phyloP scores from a whole-genome alignment of 2,888 invertebrate species.

The Cylloceria caligata region DNA sequence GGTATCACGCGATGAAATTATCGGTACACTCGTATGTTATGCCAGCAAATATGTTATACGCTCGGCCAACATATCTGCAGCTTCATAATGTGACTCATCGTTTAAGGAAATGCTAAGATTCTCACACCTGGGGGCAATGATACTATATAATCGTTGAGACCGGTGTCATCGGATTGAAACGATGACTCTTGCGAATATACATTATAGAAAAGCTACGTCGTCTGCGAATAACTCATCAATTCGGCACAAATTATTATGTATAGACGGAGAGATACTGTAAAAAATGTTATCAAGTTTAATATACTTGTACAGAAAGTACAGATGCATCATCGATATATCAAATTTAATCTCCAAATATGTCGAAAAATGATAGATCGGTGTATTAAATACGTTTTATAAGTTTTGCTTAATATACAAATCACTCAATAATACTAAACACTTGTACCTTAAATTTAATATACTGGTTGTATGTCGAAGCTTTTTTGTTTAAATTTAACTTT shows the following conservation, averaged over 20 bases:
- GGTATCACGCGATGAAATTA: constrained; percentile 14
- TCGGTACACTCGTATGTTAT: neutral
- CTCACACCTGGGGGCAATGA: constrained; percentile 54
- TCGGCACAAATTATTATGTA: constrained; percentile 20
- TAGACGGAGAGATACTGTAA: neutral
- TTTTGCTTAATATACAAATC: no score
- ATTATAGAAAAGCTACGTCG: no score
- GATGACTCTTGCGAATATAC: constrained; percentile 34
- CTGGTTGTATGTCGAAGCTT: no score
- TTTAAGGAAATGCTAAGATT: constrained; percentile 23
- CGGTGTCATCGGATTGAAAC: constrained; percentile 31
- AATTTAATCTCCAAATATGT: no score
- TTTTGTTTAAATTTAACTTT: no score
- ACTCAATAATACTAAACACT: no score
- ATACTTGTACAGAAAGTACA: no score
- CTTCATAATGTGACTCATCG: constrained; percentile 49
- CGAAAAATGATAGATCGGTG: no score
- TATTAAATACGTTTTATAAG: no score
- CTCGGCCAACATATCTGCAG: neutral
- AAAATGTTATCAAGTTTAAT: no score
- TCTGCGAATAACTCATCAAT: constrained; percentile 41
- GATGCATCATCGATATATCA: no score
- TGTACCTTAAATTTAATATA: no score
- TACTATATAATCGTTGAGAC: constrained; percentile 40
- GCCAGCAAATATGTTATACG: neutral